Evolutionary conservation across 1,140 invertebrate species (phyloP).

Genomic region (Fopius arisanus): DNA sequence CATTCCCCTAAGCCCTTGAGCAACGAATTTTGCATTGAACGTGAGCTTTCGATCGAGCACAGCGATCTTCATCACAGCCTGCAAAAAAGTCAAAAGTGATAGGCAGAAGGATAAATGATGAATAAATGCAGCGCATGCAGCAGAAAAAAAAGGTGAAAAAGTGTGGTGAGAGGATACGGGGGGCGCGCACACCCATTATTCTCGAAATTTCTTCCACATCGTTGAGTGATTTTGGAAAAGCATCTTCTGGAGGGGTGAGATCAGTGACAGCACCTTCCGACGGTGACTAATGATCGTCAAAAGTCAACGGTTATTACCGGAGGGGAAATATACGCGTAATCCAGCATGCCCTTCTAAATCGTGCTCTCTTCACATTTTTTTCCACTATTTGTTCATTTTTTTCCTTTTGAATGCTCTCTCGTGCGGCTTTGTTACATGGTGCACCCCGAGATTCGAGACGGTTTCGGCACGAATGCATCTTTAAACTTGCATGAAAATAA

Average conservation of each 20-base stretch:
- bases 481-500: conserved; percentile 45
- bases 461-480: conserved; percentile 41
- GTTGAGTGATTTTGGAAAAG: conserved; percentile 40
- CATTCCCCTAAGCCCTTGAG: neutral
- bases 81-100: neutral
- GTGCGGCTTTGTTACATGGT: conserved; percentile 19
- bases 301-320: conserved; percentile 47
- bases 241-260: conserved; percentile 25
- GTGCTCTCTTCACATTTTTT: conserved; percentile 26
- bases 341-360: conserved; percentile 19
- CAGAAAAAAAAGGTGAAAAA: neutral
- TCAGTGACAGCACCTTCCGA: conserved; percentile 48
- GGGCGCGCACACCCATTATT: neutral
- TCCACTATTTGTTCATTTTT: no score
- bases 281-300: conserved; percentile 50
- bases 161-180: neutral
- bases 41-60: neutral
- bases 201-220: conserved; percentile 23
- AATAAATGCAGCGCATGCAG: neutral
- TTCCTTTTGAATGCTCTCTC: neutral
- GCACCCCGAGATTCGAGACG: conserved; percentile 38
- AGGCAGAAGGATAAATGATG: neutral
- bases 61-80: neutral
- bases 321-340: conserved; percentile 26
- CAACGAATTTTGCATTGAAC: neutral